Evolutionary conservation across 2,113 vertebrate species (phyloP), one percentile per base, ranked within the genome.

Genomic region (Melanotaenia duboulayi): DNA sequence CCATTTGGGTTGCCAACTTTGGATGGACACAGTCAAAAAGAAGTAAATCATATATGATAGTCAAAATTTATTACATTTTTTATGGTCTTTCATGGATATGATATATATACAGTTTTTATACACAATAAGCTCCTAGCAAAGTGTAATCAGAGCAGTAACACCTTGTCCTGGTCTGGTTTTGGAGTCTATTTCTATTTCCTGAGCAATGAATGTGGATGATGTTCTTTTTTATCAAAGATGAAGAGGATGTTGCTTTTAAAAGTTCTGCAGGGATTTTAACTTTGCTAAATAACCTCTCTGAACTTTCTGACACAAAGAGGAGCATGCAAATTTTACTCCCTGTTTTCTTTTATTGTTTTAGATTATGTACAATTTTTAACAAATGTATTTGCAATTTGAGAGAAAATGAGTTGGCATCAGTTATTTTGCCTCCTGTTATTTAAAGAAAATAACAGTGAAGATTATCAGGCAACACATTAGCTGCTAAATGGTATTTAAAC

Each of bases 401-500:
- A 67, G 40, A 11, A 68, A 55, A 62, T 55, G 4, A 40, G 16
- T 48, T 48, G 22, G 6, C 40, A 28, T 40, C 28, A 48, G 57
- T 61, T 64, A 8, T 49, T 12, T 1, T 54, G 32, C 42, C 35
- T 24, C 52, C 20, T 57, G 56, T 57, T 71, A 39, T 24, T 39
- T 22, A 59, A 11, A 68, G 48, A 40, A 68, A 10, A 25, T 10
- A 28, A 24, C 9, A 9, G 40, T 49, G 35, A 58, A 2, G 0
- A 39, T 50, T n/a, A 24, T 19, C 58, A 44, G 13, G 52, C 39
- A 11, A 64, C 39, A 32, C 5, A 24, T 14, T 44, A 28, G 10
- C 51, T 49, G 44, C 48, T 60, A 68, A 83, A 67, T 74, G 44
- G 8, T 49, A 32, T 48, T 59, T 13, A 24, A 51, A 51, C 12